Evolutionary conservation across 2,888 invertebrate species (phyloP), one percentile per base, ranked within the genome.

Genomic region (Metellina segmentata): DNA sequence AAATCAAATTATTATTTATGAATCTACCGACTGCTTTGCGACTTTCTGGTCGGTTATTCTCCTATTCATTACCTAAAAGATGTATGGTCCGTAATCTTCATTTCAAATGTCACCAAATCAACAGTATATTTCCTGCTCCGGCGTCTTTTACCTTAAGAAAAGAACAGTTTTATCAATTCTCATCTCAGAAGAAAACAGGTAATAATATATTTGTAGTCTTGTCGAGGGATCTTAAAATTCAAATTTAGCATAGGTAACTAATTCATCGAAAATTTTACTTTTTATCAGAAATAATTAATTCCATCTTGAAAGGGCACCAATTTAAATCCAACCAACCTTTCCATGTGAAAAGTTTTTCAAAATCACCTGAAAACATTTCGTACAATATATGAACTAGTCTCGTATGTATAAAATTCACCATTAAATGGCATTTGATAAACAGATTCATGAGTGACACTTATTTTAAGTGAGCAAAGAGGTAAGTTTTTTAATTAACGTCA

Each of bases 181-280:
- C 78, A 52, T 78, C 78, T 52, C 51, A 78, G 51, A 78, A 78
- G 19, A 78, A 78, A 78, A 78, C 19, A 52, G 52, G 52, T 78
- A 20, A 72, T 61, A 61, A 8, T 61, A 5, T 61, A 61, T 16
- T 61, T 61, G 11, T 61, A 61, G 61, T 61, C 61, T 9, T 34
- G 34, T 34, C 34, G 4, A 34, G 34, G 34, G 34, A 34, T 34
- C 9, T 61, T 16, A 61, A 61, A 8, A 61, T 8, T 61, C 16
- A 61, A 61, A 61, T 7, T 61, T 11, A 9, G 9, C 61, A 61
- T 61, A 11, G 34, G 9, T 61, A 61, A 61, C 61, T 61, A 61
- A 11, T 61, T 61, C 61, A 0, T 34, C 34, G 34, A 34, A 34
- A 34, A 34, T 34, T 2, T 34, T 34, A 34, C 34, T 34, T 34